Evolutionary conservation across 2,113 vertebrate species (phyloP), one percentile per base, ranked within the genome.

Genomic region (Scophthalmus maximus): DNA sequence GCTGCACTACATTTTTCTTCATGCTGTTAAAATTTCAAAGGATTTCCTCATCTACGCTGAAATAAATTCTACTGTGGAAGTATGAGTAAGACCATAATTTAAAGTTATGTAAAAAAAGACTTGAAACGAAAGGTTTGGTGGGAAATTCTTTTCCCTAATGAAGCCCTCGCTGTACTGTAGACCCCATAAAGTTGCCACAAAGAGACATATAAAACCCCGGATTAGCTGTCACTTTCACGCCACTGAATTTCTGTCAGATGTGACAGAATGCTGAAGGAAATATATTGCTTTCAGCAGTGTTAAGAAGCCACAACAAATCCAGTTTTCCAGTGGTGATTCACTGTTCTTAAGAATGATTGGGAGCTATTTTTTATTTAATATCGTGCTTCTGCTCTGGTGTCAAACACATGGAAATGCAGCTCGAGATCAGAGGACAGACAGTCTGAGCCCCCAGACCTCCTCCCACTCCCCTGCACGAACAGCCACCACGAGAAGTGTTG

Each of bases 231-330:
- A 55, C 66, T 73, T 53, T 66, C 38, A 68, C 14, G 46, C 22
- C 63, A 65, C 55, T 55, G 32, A 77, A 56, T 51, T 34, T 68
- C 32, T 59, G 52, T 47, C 25, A 2, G 20, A 63, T 64, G 55
- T 72, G 58, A 62, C 69, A 67, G 53, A 80, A 76, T 32, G 56
- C 57, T 50, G 12, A 66, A 22, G 38, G 46, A 70, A 84, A 78
- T 75, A 75, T 51, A 69, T 62, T 77, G 34, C 25, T 25, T 66
- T 68, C 69, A 63, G 55, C 60, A 68, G 46, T 50, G 20, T 55
- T 74, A 81, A 79, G 80, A 60, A 83, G 59, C 76, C 82, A 77
- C 52, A 73, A 51, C 66, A 76, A 85, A 88, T 85, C 69, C 18
- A 30, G 49, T 88, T 85, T 78, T 80, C 73, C 56, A 26, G 40